Evolutionary conservation across 1,140 invertebrate species (phyloP), one percentile per base, ranked within the genome.

Genomic region (Heliconius himera): DNA sequence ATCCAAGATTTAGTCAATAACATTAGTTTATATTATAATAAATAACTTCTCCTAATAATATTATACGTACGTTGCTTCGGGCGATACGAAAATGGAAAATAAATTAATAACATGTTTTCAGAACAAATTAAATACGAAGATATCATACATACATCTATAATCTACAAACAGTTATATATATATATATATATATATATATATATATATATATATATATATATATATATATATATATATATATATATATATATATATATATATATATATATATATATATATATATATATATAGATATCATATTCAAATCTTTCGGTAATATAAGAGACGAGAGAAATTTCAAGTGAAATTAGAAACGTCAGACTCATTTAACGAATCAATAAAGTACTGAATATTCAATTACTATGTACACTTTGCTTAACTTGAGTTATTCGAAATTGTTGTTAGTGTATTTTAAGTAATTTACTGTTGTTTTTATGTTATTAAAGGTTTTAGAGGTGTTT

Each of bases 261-360:
- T 26, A 26, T 26, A 26, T 26, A 26, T 26, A 26, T 26, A 26
- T 26, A 26, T 26, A 26, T 26, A 26, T 26, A n/a, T 26, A 26
- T 26, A 26, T 26, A 26, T 26, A 26, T 26, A 26, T 26, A 26
- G 1, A 26, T 26, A 33, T 33, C 11, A 66, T 13, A 16, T 66
- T 26, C 60, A 11, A 66, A 66, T 29, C 26, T 66, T 3, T 66
- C n/a, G 26, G 22, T 66, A n/a, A n/a, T n/a, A n/a, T n/a, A 26
- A 13, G 60, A 66, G 60, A 66, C 26, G 60, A 66, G 60, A n/a
- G 4, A 29, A 66, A 60, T 60, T 60, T 60, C 54, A 60, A 29
- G 22, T 66, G 26, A 66, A 66, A 66, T 66, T 66, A 29, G 60
- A 66, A 66, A 66, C 22, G 60, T 66, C 60, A 66, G 60, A 66